phyloP scores from a whole-genome alignment of 2,797 vertebrate genomes.

The Melanotaenia trifasciata region DNA sequence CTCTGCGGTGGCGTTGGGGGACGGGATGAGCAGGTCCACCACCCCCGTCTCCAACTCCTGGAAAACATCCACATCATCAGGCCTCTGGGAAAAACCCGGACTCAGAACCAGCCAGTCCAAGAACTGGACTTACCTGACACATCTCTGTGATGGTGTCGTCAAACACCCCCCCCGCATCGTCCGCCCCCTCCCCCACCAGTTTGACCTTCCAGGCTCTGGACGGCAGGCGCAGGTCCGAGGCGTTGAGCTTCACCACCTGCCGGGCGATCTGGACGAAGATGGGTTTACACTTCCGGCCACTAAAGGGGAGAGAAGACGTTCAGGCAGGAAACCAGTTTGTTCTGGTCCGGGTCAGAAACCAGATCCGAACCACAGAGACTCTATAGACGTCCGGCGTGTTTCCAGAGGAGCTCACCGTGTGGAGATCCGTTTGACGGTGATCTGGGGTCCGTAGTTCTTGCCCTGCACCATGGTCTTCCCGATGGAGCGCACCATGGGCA shows the following conservation, averaged over 20 bases:
- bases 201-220: slow-evolving; percentile 88
- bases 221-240: slow-evolving; percentile 84
- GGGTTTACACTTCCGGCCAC: slow-evolving; percentile 85
- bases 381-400: too few species aligned
- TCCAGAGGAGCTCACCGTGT: slow-evolving; percentile 74
- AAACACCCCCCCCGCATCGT: slow-evolving; percentile 86
- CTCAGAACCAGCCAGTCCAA: background rate
- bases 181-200: slow-evolving; percentile 86
- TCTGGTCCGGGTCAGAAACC: background rate
- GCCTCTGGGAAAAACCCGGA: background rate
- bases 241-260: slow-evolving; percentile 88
- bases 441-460: slow-evolving; percentile 88
- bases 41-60: slow-evolving; percentile 87
- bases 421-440: slow-evolving; percentile 88
- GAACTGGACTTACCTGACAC: slow-evolving; percentile 80
- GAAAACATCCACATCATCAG: background rate
- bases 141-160: slow-evolving; percentile 89
- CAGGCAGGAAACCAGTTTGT: background rate
- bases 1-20: slow-evolving; percentile 86
- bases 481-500: slow-evolving; percentile 87
- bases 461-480: slow-evolving; percentile 89
- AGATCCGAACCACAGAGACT: too few species aligned
- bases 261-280: slow-evolving; percentile 89
- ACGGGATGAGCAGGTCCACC: slow-evolving; percentile 86
- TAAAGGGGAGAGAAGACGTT: slow-evolving; percentile 38